Base-by-base conservation (phyloP, 2,888 invertebrate species). In the Acanthosepion lycidas region DNA sequence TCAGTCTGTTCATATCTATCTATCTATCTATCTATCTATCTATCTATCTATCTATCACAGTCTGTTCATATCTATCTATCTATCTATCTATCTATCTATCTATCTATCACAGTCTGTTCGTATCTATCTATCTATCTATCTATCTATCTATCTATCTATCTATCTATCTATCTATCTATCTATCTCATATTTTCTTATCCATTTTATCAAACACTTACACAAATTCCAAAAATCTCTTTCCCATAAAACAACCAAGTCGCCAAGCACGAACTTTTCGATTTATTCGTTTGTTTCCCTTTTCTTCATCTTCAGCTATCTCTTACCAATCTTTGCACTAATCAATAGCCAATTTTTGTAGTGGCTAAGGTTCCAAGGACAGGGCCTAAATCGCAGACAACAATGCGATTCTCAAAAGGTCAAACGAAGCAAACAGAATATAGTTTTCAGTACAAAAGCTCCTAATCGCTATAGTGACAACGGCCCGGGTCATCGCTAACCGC, bases 301-400 rank as follows among this genome's bases (percentile, higher is more conserved):
- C 78, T 78, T 12, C n/a, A 78, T 78, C 9, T 18, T 78, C 33
- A 78, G 3, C 15, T 78, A n/a, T 78, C 78, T 78, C 78, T 78
- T 78, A 78, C 33, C n/a, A n/a, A n/a, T 78, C 78, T 12, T 78
- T n/a, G 78, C 78, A 33, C 78, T 33, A 78, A 78, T 78, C 78
- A 78, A 78, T 33, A n/a, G 78, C 78, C 78, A 78, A n/a, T 78
- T 78, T n/a, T 78, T 78, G 9, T 33, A 12, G n/a, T 33, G 78
- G 78, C 78, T n/a, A 78, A 78, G 78, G 78, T 78, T 78, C 78
- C 78, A 78, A 78, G 78, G 78, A 78, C 78, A 78, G n/a, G 78
- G 78, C 78, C 78, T n/a, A n/a, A 78, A 78, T 78, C 33, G 78
- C 33, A 78, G 78, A 78, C 78, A 78, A 78, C 78, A 78, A 78